Percentiles rank a stretch among this genome's conserved stretches.
Conservation (phyloP, 2,113 vertebrate species). For the Henicopernis longicauda region DNA sequence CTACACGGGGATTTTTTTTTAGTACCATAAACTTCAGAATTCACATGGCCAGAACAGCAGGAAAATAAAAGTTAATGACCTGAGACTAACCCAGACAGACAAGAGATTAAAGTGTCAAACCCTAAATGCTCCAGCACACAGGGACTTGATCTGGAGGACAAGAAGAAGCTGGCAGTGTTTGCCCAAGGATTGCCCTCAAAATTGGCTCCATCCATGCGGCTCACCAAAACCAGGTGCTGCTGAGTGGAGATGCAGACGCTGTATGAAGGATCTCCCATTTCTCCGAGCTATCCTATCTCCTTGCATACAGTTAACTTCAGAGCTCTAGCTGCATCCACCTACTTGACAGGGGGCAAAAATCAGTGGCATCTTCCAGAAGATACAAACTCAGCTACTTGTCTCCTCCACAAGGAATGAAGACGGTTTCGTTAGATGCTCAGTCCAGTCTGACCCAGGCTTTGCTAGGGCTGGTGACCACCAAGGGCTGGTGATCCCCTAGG, state of each 20-base stretch:
- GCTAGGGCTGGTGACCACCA: background rate
- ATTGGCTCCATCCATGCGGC: accelerated
- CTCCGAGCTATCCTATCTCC: background rate
- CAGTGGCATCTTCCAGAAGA: background rate
- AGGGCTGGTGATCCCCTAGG: background rate
- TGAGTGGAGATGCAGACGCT: background rate
- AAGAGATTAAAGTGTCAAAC: background rate
- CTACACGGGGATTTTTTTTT: background rate
- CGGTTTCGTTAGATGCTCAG: background rate
- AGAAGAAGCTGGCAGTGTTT: background rate
- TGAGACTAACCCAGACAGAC: background rate
- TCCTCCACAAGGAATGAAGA: background rate
- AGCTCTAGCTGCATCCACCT: background rate
- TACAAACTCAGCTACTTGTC: background rate
- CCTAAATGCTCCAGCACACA: background rate
- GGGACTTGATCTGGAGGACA: background rate
- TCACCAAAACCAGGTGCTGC: background rate
- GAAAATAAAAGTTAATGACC: conserved; percentile 7
- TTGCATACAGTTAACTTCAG: background rate
- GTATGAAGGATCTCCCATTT: background rate
- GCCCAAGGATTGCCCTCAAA: background rate
- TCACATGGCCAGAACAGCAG: background rate
- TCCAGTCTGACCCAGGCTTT: background rate
- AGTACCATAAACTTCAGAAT: background rate
- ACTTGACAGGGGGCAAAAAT: background rate